phyloP scores from a whole-genome alignment of 2,888 invertebrate genomes.

The Tribolium freemani region DNA sequence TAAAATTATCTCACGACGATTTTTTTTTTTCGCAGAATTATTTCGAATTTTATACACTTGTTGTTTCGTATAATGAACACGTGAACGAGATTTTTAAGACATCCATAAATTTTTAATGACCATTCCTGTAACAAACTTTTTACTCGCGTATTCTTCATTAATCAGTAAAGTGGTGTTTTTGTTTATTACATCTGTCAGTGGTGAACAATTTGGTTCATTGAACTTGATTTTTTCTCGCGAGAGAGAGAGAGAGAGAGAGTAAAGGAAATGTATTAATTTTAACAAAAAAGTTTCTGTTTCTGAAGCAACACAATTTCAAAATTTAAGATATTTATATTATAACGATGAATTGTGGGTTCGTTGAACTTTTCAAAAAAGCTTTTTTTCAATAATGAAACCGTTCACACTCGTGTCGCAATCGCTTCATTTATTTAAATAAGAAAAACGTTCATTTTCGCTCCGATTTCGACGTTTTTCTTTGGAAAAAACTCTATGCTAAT shows the following conservation, averaged over 20 bases:
- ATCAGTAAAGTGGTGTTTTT: not conserved
- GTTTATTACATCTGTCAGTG: not conserved
- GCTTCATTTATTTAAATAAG: not conserved
- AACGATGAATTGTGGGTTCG: no score
- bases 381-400: not conserved
- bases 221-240: not conserved
- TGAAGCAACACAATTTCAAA: no score
- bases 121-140: not conserved
- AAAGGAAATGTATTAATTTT: no score
- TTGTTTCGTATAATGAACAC: not conserved
- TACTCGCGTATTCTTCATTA: not conserved
- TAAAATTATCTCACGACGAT: not conserved
- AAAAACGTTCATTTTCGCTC: not conserved
- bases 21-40: no score
- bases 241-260: no score
- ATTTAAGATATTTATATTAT: no score
- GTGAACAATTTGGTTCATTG: not conserved
- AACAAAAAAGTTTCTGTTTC: no score
- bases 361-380: no score
- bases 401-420: not conserved
- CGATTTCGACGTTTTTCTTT: not conserved
- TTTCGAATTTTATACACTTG: no score
- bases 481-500: not conserved
- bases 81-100: not conserved
- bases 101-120: not conserved